Evolutionary conservation across 2,113 vertebrate genomes (phyloP), one percentile per base, ranked within the genome.

Genomic region (Cromileptes altivelis): DNA sequence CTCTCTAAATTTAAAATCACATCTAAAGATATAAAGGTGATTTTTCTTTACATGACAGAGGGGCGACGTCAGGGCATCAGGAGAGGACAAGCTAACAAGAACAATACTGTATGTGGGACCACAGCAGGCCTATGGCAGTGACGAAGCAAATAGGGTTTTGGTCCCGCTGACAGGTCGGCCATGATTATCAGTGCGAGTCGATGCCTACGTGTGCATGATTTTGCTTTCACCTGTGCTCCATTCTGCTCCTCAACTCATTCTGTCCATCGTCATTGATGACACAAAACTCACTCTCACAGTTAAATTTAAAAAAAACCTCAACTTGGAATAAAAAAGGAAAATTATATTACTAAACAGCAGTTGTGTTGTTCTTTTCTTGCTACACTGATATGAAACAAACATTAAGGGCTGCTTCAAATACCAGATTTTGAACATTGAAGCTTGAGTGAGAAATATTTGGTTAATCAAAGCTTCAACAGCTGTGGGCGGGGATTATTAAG

Each of bases 271-370:
- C 63, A 74, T 45, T 21, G 45, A 80, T 75, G 47, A 30, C 78
- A 87, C 60, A 23, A 25, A 75, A 53, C 56, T 70, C 70, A 81
- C 57, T 67, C 50, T 75, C 53, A 82, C 75, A 79, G 57, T 84
- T 57, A 21, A 19, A 76, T 57, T 73, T 69, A 53, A 70, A 78
- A 82, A 70, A 89, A 86, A 87, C 42, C 75, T 74, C 77, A 78
- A 89, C 83, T 92, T 92, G 90, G 85, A 94, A 94, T 93, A 91
- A 93, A 94, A 94, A 93, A 90, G 88, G 77, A 89, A 91, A 88
- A 87, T 72, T 84, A 75, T 85, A 88, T 93, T 85, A 93, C 79
- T 85, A 91, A 88, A 82, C 73, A 62, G 23, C 17, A 10, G 75
- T 78, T 70, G 78, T 89, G 77, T 82, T 89, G 76, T 78, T 65